Conservation (phyloP, 2,113 vertebrate species). For the Hucho hucho region DNA sequence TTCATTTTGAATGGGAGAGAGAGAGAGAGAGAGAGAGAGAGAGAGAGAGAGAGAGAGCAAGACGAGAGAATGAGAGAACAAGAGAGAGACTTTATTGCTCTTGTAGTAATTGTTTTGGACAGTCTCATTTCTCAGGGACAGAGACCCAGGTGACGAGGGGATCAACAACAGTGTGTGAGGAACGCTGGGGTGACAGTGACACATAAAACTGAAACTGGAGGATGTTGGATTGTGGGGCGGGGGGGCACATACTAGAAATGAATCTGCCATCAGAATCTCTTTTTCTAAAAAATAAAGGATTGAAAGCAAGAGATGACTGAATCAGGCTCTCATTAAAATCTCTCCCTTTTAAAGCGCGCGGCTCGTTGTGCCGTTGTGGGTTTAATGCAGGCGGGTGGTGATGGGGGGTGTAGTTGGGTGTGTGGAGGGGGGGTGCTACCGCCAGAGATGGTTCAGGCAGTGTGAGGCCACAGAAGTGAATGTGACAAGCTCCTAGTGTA, state of each 20-base stretch:
- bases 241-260: constrained; percentile 76
- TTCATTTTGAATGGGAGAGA: too few species aligned
- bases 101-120: constrained; percentile 83
- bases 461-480: constrained; percentile 45
- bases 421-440: too few species aligned
- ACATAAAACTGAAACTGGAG: constrained; percentile 56
- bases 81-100: constrained; percentile 77
- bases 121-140: constrained; percentile 80
- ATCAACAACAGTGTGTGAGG: constrained; percentile 62
- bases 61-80: too few species aligned
- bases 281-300: constrained; percentile 61
- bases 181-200: constrained; percentile 79
- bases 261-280: constrained; percentile 87
- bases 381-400: neutral
- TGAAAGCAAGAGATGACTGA: constrained; percentile 83
- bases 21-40: constrained; percentile 30
- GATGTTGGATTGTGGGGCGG: constrained; percentile 22
- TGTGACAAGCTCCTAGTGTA: constrained; percentile 67
- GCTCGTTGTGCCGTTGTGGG: constrained; percentile 74
- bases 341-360: constrained; percentile 81
- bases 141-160: constrained; percentile 84
- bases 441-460: too few species aligned
- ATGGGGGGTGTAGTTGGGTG: neutral
- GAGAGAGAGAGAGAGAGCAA: constrained; percentile 78
- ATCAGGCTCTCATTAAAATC: constrained; percentile 83